Conservation (phyloP, 2,797 vertebrate species). For the Linurgus olivaceus region DNA sequence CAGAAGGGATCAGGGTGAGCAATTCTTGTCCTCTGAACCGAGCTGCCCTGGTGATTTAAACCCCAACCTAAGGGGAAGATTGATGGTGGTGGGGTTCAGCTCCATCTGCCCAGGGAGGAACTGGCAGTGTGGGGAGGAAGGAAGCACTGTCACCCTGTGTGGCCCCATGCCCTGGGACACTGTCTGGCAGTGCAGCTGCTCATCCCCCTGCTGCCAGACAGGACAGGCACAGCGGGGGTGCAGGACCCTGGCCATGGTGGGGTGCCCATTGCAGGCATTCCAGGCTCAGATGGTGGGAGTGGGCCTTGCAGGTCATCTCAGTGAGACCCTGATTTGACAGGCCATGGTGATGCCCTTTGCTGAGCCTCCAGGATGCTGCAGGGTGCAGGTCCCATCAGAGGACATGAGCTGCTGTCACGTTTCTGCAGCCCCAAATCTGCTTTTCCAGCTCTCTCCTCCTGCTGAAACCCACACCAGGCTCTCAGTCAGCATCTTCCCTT, state of each 20-base stretch:
- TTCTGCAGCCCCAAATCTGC: neutral
- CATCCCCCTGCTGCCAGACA: neutral
- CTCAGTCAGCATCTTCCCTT: neutral
- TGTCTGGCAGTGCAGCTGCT: neutral
- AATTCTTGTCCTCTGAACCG: accelerated
- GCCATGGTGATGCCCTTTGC: neutral
- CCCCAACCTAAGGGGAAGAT: neutral
- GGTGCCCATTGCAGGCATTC: accelerated
- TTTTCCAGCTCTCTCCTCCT: neutral
- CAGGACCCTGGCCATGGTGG: neutral
- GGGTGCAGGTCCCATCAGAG: neutral
- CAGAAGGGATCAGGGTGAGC: neutral
- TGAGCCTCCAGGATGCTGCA: neutral
- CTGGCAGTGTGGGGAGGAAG: neutral
- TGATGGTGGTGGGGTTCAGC: neutral
- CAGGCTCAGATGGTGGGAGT: neutral
- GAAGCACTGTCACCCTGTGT: neutral
- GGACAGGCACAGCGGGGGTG: accelerated
- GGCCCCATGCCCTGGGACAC: neutral
- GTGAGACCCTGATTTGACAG: neutral
- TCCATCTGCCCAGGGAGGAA: neutral
- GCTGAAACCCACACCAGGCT: neutral
- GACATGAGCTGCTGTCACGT: accelerated
- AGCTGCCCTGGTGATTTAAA: neutral
- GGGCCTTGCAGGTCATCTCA: neutral